Evolutionary conservation across 2,888 invertebrate species (phyloP).

Genomic region (Parasteatoda lunata): DNA sequence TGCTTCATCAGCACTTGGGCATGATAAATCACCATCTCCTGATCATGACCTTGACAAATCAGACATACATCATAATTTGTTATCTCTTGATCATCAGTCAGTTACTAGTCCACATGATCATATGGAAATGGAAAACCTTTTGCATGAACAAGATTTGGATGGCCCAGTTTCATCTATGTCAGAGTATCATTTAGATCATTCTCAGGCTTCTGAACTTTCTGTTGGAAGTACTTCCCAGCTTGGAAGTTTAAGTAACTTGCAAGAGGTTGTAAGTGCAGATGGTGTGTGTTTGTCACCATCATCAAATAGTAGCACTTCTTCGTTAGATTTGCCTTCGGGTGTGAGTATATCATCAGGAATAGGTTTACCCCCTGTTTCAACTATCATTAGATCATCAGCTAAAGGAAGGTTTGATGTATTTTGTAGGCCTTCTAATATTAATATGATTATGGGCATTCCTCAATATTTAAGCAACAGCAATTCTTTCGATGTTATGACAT

Average conservation of each 20-base stretch:
- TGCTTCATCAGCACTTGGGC: constrained; percentile 50
- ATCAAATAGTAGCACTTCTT: constrained; percentile 59
- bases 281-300: constrained; percentile 58
- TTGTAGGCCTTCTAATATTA: constrained; percentile 57
- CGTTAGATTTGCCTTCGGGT: constrained; percentile 50
- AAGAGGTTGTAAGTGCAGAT: constrained; percentile 44
- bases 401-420: constrained; percentile 62
- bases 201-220: constrained; percentile 58
- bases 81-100: constrained; percentile 49
- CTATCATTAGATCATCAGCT: constrained; percentile 66
- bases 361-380: constrained; percentile 69
- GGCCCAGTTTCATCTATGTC: constrained; percentile 39
- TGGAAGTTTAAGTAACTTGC: constrained; percentile 30
- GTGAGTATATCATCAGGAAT: constrained; percentile 53
- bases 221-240: constrained; percentile 55
- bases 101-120: constrained; percentile 56
- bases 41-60: constrained; percentile 37
- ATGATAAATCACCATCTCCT: constrained; percentile 35
- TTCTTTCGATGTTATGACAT: constrained; percentile 61
- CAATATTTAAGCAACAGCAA: constrained; percentile 49
- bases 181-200: constrained; percentile 57
- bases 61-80: constrained; percentile 34
- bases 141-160: constrained; percentile 47
- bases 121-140: constrained; percentile 60
- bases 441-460: constrained; percentile 65